phyloP scores from a whole-genome alignment of 2,113 vertebrate species.

The Leuciscus idus region DNA sequence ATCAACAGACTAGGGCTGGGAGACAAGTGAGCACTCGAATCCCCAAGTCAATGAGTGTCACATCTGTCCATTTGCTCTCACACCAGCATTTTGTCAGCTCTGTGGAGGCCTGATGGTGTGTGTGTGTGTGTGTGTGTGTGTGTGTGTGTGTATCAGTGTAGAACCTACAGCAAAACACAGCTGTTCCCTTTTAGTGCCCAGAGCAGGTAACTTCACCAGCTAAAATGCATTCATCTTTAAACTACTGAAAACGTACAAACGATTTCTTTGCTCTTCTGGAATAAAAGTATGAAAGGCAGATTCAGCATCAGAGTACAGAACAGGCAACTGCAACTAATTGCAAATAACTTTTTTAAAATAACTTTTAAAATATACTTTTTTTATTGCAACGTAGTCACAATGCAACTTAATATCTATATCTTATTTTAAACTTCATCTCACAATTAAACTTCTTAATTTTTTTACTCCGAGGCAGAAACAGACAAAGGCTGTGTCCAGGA shows the following conservation, averaged over 20 bases:
- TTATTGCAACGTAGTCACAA: background rate
- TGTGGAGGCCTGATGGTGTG: conserved; percentile 14
- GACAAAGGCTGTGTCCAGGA: no score
- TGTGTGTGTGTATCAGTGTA: conserved; percentile 38
- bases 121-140: conserved; percentile 28
- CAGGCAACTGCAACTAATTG: no score
- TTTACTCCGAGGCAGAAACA: no score
- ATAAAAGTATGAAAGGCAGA: no score
- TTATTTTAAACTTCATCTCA: background rate
- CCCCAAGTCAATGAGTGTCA: conserved; percentile 66
- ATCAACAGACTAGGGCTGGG: conserved; percentile 43
- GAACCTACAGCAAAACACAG: conserved; percentile 47
- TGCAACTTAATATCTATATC: background rate
- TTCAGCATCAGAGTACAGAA: no score
- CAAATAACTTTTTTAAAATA: no score
- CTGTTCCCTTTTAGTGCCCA: conserved; percentile 30
- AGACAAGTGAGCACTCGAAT: conserved; percentile 48
- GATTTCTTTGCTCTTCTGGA: no score
- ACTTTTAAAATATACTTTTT: background rate
- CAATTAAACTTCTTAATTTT: background rate
- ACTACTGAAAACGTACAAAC: no score
- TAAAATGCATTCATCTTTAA: background rate
- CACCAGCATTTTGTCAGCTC: conserved; percentile 34
- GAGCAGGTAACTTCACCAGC: background rate
- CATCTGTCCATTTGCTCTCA: conserved; percentile 70